These are phyloP conservation scores for Spodoptera litura DNA, from an alignment of 1,140 invertebrate genomes.

Conservation along the genomic window DNA sequence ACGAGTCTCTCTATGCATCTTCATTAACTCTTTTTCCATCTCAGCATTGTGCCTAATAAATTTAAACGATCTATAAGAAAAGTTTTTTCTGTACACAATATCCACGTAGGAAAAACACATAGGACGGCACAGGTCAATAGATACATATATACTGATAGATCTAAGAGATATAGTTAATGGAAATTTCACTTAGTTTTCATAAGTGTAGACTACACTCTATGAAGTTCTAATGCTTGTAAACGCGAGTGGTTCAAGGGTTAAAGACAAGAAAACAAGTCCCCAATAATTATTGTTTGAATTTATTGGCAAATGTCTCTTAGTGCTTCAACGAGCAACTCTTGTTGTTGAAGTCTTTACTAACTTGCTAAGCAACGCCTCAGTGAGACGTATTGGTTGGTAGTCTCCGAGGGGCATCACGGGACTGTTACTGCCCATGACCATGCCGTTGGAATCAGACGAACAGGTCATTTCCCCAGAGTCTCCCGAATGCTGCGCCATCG, in stretches of 20 bases:
- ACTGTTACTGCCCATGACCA: slow-evolving; percentile 57
- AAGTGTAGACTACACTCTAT: too few relatives aligned
- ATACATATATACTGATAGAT: too few relatives aligned
- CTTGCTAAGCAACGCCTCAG: slow-evolving; percentile 88
- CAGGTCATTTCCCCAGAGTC: slow-evolving; percentile 58
- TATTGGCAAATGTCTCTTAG: too few relatives aligned
- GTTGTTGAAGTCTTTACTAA: slow-evolving; percentile 58
- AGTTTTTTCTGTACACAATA: slow-evolving; percentile 7
- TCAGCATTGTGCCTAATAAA: slow-evolving; percentile 89
- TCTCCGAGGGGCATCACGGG: slow-evolving; percentile 56
- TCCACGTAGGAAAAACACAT: background rate
- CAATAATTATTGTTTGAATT: too few relatives aligned
- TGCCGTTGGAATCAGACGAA: slow-evolving; percentile 62
- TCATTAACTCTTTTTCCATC: slow-evolving; percentile 91
- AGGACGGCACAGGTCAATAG: background rate
- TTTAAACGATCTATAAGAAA: slow-evolving; percentile 23
- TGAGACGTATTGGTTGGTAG: slow-evolving; percentile 87
- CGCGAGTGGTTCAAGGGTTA: background rate
- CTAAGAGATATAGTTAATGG: background rate
- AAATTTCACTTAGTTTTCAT: background rate
- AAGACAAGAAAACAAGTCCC: background rate
- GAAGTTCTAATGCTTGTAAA: too few relatives aligned
- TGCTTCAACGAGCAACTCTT: background rate
- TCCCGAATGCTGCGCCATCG: slow-evolving; percentile 56
- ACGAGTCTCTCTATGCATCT: slow-evolving; percentile 88